Evolutionary conservation across 2,113 vertebrate genomes (phyloP), one percentile per base, ranked within the genome.

Genomic region (Elanoides forficatus): DNA sequence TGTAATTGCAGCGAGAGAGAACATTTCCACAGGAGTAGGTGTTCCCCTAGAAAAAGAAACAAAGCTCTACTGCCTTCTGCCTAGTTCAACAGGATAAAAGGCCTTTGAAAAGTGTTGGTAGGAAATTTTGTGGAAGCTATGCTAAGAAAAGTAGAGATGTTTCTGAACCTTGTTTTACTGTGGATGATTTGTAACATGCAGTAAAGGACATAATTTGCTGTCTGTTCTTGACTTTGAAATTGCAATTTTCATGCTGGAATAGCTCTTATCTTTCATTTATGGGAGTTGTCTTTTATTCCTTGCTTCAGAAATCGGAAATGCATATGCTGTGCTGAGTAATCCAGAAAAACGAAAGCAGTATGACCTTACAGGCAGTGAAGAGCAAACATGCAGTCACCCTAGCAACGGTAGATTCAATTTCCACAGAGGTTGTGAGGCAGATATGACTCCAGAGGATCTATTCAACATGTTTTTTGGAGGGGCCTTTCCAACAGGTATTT

Each of bases 381-480:
- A 99, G 88, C 98, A 98, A 14, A 98, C 98, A 9, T 99, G 98
- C 96, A 98, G 92, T 45, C 98, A 98, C 65, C 99, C 98, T 65
- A 97, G 98, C 55, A 99, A 99, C 5, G 98, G 98, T 19, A 98
- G 99, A 86, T 99, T 99, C 88, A 99, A 99, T 93, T 99, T 99
- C 98, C 99, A 99, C 63, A 97, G 99, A 95, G 99, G 99, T 40
- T 99, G 99, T 59, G 99, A 99, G 95, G 99, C 99, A 1, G 99
- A 99, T 95, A 99, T 99, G 97, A 99, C 99, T 63, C 99, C 99
- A 6, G 99, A 99, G 90, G 99, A 99, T 97, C 98, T 99, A 55
- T 99, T 99, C 97, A 99, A 99, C 97, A 99, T 99, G 99, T 99
- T 99, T 97, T 99, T 99, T 85, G 99, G 99, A 83, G 99, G 99